Evolutionary conservation across 2,113 vertebrate genomes (phyloP), one percentile per base, ranked within the genome.

Genomic region (Rutilus rutilus): DNA sequence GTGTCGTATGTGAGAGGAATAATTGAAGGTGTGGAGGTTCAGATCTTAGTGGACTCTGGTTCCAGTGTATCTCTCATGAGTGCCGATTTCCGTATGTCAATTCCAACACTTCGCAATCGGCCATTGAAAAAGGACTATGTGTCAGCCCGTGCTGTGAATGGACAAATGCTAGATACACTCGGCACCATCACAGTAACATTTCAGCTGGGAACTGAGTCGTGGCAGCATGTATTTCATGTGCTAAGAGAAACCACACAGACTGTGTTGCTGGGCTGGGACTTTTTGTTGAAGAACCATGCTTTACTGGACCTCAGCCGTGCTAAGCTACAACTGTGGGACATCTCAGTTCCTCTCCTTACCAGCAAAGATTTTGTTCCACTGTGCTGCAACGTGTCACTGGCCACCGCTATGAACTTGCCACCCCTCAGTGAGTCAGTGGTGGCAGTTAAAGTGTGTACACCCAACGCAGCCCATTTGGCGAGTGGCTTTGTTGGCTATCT

Each of bases 401-500:
- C 50, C 14, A 54, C 75, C 14, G 4, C n/a, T 27, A 57, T 78
- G 7, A 30, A 19, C 17, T 33, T 52, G 5, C 27, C 50, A 0
- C 25, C 50, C 4, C 50, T 78, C 25, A 78, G 50, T 21, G 50
- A 77, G 27, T 50, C 75, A 30, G 75, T 77, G 19, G 76, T 78
- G 12, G 27, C 52, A 12, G 42, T 76, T 25, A 52, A 50, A 50
- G 73, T 76, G 6, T 25, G 21, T 76, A 5, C n/a, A 19, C 71
- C 73, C 25, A 25, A 50, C 4, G 42, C 36, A 23, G 25, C 4
- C 6, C 75, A 57, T 30, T 7, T 76, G 42, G 2, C 25, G 17
- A 54, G 27, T 57, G 50, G 57, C 76, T 78, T 78, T 78, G 52
- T 33, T 78, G 76, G 52, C 17, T 59, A 78, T 23, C 17, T 78